A percentile compares a stretch with the other conserved stretches of the same genome.
phyloP scores from a whole-genome alignment of 2,113 vertebrate species.

The Microtus pennsylvanicus region DNA sequence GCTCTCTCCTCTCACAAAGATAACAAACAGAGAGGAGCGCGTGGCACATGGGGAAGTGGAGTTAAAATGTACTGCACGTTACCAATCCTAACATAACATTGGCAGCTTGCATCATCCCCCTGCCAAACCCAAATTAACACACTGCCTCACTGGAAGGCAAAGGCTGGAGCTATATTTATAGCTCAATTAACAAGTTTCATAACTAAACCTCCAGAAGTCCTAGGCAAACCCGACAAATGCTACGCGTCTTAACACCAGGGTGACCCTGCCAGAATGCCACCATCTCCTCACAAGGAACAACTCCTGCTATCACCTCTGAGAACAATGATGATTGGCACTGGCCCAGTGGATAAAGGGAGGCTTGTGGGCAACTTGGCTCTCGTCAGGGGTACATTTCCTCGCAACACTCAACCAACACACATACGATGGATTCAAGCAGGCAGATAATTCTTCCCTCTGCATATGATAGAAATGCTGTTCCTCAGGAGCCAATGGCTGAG shows the following conservation, averaged over 20 bases:
- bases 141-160: constrained; percentile 83
- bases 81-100: constrained; percentile 80
- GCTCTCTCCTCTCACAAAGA: constrained; percentile 72
- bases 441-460: constrained; percentile 50
- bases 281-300: constrained; percentile 68
- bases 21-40: constrained; percentile 66
- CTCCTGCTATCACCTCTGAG: constrained; percentile 77
- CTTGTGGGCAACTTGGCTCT: constrained; percentile 69
- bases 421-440: constrained; percentile 69
- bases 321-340: constrained; percentile 63
- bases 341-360: constrained; percentile 72
- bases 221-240: constrained; percentile 77
- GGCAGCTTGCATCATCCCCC: constrained; percentile 80
- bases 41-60: constrained; percentile 70
- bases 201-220: constrained; percentile 78
- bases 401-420: constrained; percentile 75
- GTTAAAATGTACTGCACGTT: constrained; percentile 76
- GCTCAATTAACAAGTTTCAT: constrained; percentile 80
- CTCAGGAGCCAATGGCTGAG: constrained; percentile 62
- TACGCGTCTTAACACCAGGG: constrained; percentile 77
- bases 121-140: constrained; percentile 80
- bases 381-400: constrained; percentile 73
- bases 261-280: constrained; percentile 78
- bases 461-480: constrained; percentile 59
- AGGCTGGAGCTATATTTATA: constrained; percentile 77